Evolutionary conservation across 2,888 invertebrate genomes (phyloP).

Genomic region (Chesias legatella): DNA sequence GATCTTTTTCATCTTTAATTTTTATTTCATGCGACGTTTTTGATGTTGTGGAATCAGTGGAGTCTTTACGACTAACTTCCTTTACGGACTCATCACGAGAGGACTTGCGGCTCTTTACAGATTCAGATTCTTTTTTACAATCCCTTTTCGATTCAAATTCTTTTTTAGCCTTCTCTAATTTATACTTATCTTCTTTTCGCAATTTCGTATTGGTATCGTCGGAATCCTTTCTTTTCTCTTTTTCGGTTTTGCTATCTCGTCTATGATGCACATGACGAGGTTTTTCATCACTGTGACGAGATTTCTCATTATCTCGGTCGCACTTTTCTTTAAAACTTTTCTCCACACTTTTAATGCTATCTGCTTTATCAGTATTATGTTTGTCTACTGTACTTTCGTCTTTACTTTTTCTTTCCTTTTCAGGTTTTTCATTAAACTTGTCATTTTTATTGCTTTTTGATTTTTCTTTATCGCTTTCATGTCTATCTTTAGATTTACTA

Average conservation of each 20-base stretch:
- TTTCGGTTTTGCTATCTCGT: constrained; percentile 62
- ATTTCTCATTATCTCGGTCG: constrained; percentile 54
- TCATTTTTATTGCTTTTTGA: constrained; percentile 49
- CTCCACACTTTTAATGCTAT: constrained; percentile 32
- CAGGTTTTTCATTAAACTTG: constrained; percentile 43
- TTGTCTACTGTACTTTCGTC: constrained; percentile 39
- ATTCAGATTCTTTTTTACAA: constrained; percentile 63
- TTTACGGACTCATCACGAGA: constrained; percentile 67
- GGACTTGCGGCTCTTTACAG: constrained; percentile 58
- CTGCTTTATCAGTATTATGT: constrained; percentile 40
- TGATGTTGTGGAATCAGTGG: constrained; percentile 72
- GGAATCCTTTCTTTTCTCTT: constrained; percentile 59
- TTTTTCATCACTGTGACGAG: constrained; percentile 53
- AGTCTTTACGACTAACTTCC: constrained; percentile 72
- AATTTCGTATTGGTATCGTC: constrained; percentile 42
- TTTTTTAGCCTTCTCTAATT: constrained; percentile 63
- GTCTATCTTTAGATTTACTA: constrained; percentile 62
- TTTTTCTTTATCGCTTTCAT: constrained; percentile 56
- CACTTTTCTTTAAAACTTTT: constrained; percentile 47
- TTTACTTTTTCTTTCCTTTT: constrained; percentile 51
- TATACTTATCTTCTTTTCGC: constrained; percentile 75
- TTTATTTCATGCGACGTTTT: constrained; percentile 64
- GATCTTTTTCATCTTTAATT: constrained; percentile 60
- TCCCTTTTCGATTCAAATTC: constrained; percentile 66
- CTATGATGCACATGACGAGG: constrained; percentile 73